phyloP scores from a whole-genome alignment of 1,140 invertebrate genomes.

The Brachionus sp. region DNA sequence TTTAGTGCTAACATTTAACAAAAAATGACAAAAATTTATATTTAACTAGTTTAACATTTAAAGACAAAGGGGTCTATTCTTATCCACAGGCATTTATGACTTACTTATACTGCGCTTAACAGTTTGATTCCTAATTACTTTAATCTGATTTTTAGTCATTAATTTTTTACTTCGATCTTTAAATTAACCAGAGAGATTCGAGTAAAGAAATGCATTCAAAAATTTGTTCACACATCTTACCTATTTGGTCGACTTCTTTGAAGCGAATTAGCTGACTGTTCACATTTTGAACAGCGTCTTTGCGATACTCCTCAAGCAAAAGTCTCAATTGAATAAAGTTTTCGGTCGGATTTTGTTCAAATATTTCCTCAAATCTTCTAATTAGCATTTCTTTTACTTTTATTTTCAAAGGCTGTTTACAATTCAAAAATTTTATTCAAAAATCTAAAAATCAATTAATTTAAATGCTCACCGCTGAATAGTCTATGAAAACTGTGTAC shows the following conservation, averaged over 20 bases:
- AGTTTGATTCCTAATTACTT: not conserved
- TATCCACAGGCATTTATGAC: not conserved
- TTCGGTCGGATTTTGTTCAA: not conserved
- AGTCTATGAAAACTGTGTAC: conserved; percentile 18
- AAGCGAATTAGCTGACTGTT: not conserved
- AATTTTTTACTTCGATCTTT: not conserved
- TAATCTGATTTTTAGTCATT: not conserved
- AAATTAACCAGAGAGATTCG: not conserved
- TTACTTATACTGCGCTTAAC: conserved; percentile 29
- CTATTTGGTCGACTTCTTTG: conserved; percentile 14
- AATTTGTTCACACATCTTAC: not conserved
- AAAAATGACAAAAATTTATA: not conserved
- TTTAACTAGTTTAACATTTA: not conserved
- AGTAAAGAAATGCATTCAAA: not conserved
- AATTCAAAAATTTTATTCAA: not conserved
- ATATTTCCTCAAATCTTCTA: conserved; percentile 36
- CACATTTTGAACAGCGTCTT: conserved; percentile 1
- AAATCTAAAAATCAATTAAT: not conserved
- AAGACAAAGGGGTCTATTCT: not conserved
- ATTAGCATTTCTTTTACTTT: not conserved
- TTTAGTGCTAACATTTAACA: conserved; percentile 11
- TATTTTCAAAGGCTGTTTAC: conserved; percentile 13
- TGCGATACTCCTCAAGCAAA: not conserved
- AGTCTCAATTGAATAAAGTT: not conserved
- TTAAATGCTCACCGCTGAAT: conserved; percentile 19